Base-by-base conservation (phyloP, 1,140 invertebrate genomes). In the Copidosoma floridanum region DNA sequence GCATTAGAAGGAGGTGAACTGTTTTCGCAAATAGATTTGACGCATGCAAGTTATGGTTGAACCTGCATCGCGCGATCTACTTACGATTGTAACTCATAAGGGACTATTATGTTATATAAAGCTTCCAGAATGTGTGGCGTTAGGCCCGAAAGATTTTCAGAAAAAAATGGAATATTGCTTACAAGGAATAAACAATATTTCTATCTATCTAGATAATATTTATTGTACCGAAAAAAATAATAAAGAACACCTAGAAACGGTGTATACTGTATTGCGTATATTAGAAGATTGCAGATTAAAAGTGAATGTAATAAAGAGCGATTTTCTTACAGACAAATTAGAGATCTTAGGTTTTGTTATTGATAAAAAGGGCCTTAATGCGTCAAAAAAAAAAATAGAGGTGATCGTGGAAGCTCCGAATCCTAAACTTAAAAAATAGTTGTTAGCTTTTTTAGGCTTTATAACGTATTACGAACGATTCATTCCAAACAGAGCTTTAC, bases 321-420 rank as follows among this genome's bases (percentile, higher is more conserved):
- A 66, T 43, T 55, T 66, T 23, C 32, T 64, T 23, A 7, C 57
- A 53, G 27, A 53, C 0, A 47, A 37, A 48, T 35, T 64, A 6
- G 63, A 67, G 41, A 32, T 61, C 8, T 63, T 74, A 18, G 75
- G 74, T 10, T 68, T 74, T 40, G 63, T 59, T 47, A 61, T 78
- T 23, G 50, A 64, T 29, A 40, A 52, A 26, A 51, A 65, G 1
- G 74, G 74, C 3, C 57, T 77, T 12, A n/a, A 65, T 61, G 46
- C 56, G 64, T 16, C 63, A 52, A 26, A 18, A 29, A 48, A 40
- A 18, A 69, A 68, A 61, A 32, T 68, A 20, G 38, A 57, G 27
- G 66, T 66, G 5, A 63, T 69, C 21, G 23, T 60, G 3, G 26
- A 66, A 4, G 64, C 66, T 18, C 66, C 66, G 8, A 21, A 21